Evolutionary conservation across 2,797 vertebrate genomes (phyloP).

Genomic region (Tinamus major): DNA sequence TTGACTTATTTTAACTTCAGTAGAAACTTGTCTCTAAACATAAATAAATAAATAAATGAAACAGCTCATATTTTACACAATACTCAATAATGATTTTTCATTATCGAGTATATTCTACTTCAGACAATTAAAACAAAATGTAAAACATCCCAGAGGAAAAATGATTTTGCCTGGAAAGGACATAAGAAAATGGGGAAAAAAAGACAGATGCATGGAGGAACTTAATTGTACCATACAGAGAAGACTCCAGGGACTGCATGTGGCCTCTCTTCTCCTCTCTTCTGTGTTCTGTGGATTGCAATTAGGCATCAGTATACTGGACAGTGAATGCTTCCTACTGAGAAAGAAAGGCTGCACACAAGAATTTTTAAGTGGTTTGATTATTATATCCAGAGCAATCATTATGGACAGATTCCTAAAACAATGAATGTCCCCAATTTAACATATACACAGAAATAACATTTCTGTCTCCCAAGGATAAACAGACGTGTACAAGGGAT

Average conservation of each 20-base stretch:
- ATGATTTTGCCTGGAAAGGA: conserved; percentile 32
- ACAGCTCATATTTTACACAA: not conserved
- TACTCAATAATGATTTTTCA: conserved; percentile 14
- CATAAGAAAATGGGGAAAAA: conserved; percentile 10
- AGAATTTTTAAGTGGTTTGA: not conserved
- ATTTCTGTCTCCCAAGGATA: not conserved
- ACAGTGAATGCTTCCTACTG: not conserved
- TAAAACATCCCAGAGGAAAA: conserved; percentile 3
- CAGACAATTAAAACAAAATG: conserved; percentile 27
- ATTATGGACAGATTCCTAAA: not conserved
- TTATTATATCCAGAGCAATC: not conserved
- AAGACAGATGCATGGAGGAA: conserved; percentile 27
- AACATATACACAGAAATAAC: not conserved
- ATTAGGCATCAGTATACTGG: conserved; percentile 9
- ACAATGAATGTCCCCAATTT: not conserved
- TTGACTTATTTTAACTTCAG: not conserved
- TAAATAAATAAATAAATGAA: not conserved
- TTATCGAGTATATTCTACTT: not conserved
- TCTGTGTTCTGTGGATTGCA: not conserved
- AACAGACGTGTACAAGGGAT: not conserved
- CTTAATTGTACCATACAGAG: conserved; percentile 18
- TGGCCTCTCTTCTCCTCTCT: conserved; percentile 2
- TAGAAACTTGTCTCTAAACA: not conserved
- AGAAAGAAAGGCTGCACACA: conserved; percentile 3
- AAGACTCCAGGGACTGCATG: not conserved